Percentiles rank a stretch among this genome's conserved stretches.
Conservation (phyloP, 2,888 invertebrate species). For the Nipponacmea schrenckii region DNA sequence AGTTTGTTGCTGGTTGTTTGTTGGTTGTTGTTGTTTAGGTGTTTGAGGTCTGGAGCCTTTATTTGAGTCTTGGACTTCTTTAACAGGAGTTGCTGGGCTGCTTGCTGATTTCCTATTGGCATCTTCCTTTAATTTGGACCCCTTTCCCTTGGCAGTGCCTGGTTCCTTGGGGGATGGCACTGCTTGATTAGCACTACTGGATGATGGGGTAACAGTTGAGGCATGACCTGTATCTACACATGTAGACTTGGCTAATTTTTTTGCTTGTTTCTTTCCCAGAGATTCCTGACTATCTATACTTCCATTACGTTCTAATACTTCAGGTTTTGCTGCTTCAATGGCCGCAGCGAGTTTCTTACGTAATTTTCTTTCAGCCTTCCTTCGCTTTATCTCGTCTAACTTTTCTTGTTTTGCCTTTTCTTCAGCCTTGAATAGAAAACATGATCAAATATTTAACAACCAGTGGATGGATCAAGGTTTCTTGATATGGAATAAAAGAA, state of each 20-base stretch:
- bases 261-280: constrained; percentile 32
- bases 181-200: constrained; percentile 7
- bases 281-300: constrained; percentile 17
- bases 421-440: constrained; percentile 44
- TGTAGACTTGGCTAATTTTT: constrained; percentile 26
- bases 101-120: constrained; percentile 18
- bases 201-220: not conserved
- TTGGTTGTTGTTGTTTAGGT: not conserved
- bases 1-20: too few relatives aligned
- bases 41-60: not conserved
- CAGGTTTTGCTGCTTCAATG: constrained; percentile 13
- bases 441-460: too few relatives aligned
- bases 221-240: not conserved
- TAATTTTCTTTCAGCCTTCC: constrained; percentile 37
- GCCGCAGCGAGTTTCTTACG: constrained; percentile 13
- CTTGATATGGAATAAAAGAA: too few relatives aligned
- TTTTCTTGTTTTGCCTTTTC: constrained; percentile 51
- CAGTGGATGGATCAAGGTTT: too few relatives aligned
- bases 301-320: not conserved
- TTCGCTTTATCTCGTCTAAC: constrained; percentile 56
- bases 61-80: constrained; percentile 2
- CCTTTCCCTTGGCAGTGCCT: constrained; percentile 8
- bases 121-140: not conserved
- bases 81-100: constrained; percentile 23
- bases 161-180: not conserved